Evolutionary conservation across 1,140 invertebrate genomes (phyloP), one percentile per base, ranked within the genome.

Genomic region (Drosophila trapezifrons): DNA sequence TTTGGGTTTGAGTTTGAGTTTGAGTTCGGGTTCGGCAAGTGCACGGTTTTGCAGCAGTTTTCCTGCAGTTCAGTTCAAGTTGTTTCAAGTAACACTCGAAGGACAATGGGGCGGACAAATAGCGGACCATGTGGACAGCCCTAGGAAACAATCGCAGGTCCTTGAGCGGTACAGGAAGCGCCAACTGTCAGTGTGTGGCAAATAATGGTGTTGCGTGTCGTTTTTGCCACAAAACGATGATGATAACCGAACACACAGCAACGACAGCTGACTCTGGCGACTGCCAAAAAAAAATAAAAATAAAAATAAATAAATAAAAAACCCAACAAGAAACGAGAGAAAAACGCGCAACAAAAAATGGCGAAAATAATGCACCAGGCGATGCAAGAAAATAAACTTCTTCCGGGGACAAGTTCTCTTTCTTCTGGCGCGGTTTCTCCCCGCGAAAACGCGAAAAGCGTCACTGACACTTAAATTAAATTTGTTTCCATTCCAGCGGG

Each of bases 391-490:
- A 69, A 52, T 69, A 66, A 67, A 67, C 64, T 65, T 69, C 45
- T 69, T 52, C 60, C 46, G 65, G 60, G 22, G 38, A 37, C 32
- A 66, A 66, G 42, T 64, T 66, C 46, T 46, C 17, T 12, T 42
- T 17, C 38, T 47, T 46, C 42, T 55, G 10, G 7, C 17, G 42
- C 49, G 25, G 49, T 32, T 22, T 38, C 32, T 12, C 17, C 17
- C 18, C 7, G 29, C 51, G 18, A 52, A 52, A 52, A 52, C 40
- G 35, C 52, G 82, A 86, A 86, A 78, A 80, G 73, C 81, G 81
- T 85, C 76, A 85, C 81, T 85, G 81, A 85, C 81, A 85, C 81
- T 85, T 85, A 78, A 84, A 85, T 85, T 85, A 80, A 85, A 85
- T 85, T 85, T 85, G 81, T 85, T 85, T 85, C 80, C 81, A 85